Evolutionary conservation across 2,797 vertebrate species (phyloP).

Genomic region (Meda fulgida): DNA sequence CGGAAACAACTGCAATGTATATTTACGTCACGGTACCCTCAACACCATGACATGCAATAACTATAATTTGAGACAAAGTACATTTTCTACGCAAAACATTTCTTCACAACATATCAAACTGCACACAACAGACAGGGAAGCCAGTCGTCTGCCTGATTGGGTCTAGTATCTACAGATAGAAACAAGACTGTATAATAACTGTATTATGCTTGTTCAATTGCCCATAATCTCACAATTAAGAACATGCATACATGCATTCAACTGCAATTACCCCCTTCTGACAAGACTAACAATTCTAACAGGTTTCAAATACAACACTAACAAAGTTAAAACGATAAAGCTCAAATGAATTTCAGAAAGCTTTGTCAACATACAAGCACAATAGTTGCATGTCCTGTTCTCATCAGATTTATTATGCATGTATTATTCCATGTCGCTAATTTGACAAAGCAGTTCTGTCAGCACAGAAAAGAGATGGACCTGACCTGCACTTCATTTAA

Average conservation of each 20-base stretch:
- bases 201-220: slow-evolving; percentile 53
- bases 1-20: neutral
- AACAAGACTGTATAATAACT: slow-evolving; percentile 46
- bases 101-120: neutral
- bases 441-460: neutral
- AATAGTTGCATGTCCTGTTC: slow-evolving; percentile 9
- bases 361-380: slow-evolving; percentile 11
- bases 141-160: slow-evolving; percentile 17
- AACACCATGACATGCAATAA: neutral
- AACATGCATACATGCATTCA: slow-evolving; percentile 24
- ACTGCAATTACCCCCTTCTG: slow-evolving; percentile 31
- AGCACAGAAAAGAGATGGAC: neutral
- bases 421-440: neutral
- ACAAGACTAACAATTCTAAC: neutral
- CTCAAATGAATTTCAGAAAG: slow-evolving; percentile 1
- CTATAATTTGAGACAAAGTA: neutral
- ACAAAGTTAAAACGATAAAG: neutral
- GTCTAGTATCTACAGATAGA: slow-evolving; percentile 30
- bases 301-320: neutral
- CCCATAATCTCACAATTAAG: slow-evolving; percentile 57
- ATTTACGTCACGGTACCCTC: neutral
- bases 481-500: neutral
- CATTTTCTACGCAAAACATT: neutral
- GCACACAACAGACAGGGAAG: neutral
- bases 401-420: slow-evolving; percentile 4